Percentiles rank a stretch among this genome's conserved stretches.
phyloP scores from a whole-genome alignment of 2,797 vertebrate genomes.

The Leuciscus waleckii region DNA sequence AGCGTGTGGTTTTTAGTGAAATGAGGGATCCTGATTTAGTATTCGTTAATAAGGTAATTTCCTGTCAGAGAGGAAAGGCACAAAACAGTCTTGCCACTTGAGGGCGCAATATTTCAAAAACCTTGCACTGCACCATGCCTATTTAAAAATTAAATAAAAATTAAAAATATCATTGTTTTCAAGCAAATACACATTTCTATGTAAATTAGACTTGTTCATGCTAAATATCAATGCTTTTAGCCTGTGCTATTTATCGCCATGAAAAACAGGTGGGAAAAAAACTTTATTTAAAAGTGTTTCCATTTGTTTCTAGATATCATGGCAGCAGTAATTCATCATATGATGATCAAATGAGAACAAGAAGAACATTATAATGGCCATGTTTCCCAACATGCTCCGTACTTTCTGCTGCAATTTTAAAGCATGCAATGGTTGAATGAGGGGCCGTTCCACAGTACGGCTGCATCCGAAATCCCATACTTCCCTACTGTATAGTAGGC shows the following conservation, averaged over 20 bases:
- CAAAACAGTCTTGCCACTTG: background rate
- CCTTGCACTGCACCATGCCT: background rate
- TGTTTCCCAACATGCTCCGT: background rate
- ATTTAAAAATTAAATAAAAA: background rate
- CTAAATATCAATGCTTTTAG: background rate
- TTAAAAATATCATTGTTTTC: background rate
- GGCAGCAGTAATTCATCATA: background rate
- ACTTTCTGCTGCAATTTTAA: background rate
- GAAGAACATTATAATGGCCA: background rate
- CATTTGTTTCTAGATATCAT: background rate
- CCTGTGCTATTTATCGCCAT: background rate
- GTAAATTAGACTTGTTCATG: background rate
- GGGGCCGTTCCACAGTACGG: background rate
- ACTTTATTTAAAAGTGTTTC: background rate
- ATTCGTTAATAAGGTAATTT: background rate
- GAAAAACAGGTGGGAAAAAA: background rate
- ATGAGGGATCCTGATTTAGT: background rate
- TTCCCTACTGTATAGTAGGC: background rate
- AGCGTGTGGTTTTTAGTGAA: conserved; percentile 8
- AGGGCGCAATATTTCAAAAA: background rate
- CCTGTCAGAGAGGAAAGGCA: background rate
- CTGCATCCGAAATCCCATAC: background rate
- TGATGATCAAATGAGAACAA: background rate
- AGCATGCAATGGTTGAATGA: background rate
- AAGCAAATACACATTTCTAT: background rate